Evolutionary conservation across 2,113 vertebrate species (phyloP), one percentile per base, ranked within the genome.

Genomic region (Sminthopsis crassicaudata): DNA sequence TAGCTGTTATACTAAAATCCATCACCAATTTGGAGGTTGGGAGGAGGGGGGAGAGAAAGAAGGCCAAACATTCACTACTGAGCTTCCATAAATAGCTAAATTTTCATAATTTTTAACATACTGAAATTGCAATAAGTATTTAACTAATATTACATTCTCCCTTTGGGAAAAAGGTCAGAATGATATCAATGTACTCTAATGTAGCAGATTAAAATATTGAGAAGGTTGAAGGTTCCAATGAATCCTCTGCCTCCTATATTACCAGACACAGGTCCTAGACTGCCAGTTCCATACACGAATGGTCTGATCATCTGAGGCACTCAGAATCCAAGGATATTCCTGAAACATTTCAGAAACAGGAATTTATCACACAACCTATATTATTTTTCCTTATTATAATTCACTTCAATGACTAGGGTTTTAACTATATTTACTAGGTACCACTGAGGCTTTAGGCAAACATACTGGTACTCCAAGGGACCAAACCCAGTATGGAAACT

Each of bases 251-350:
- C 94, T 94, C 19, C 89, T 67, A 92, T 84, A 98, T 99, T 98
- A 99, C 99, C 99, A 99, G 93, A 99, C 99, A 60, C 99, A 99
- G 53, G 99, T 99, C 95, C 99, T 99, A 53, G 99, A 99, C 96
- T 99, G 99, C 99, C 99, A 99, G 97, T 99, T 99, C 99, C 99
- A 99, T 95, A 99, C 99, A 1, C 99, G 99, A 95, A 99, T 99
- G 52, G 99, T 99, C 97, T 99, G 99, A 94, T 99, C 99, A 90
- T 99, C 99, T 0, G 99, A 99, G 4, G 99, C 99, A 52, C 99
- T 99, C 97, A 99, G 97, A 96, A 99, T 99, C 99, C 99, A 99
- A 2, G 99, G 99, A 67, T 99, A 99, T 88, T 99, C 99, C 99
- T 99, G 96, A 67, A 96, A 97, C 94, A 97, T 91, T 95, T 46